These are phyloP conservation scores for Akabosia matsudoensis DNA, from an alignment of 1,140 invertebrate genomes.

Conservation along the genomic window DNA sequence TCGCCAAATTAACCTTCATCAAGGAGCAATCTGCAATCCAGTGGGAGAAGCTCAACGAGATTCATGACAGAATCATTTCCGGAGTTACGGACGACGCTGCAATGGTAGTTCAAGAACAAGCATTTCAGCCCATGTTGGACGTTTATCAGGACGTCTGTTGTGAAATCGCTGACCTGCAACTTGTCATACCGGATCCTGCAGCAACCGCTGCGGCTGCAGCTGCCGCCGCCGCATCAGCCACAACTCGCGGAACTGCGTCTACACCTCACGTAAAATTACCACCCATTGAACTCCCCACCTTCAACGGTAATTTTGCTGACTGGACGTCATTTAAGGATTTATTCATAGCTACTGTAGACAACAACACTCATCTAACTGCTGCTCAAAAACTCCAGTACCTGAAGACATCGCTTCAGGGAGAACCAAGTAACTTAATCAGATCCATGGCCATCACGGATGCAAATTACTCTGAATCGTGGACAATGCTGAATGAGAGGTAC, in stretches of 20 bases:
- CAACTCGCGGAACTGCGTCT: neutral
- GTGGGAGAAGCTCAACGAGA: neutral
- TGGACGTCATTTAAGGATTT: conserved; percentile 28
- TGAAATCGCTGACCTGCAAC: neutral
- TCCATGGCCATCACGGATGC: conserved; percentile 1
- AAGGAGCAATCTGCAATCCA: neutral
- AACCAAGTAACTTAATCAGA: neutral
- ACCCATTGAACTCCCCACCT: conserved; percentile 19
- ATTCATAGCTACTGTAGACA: conserved; percentile 15
- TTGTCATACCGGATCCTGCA: too few relatives aligned
- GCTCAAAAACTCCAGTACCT: conserved; percentile 27
- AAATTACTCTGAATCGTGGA: conserved; percentile 17
- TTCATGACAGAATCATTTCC: neutral
- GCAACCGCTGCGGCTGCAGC: neutral
- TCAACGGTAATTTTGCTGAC: neutral
- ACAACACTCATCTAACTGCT: conserved; percentile 1
- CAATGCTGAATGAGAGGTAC: conserved; percentile 9
- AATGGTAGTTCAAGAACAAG: neutral
- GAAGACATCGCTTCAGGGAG: conserved; percentile 29
- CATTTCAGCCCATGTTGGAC: neutral
- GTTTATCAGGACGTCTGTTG: neutral
- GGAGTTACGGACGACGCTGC: neutral
- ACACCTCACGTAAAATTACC: neutral
- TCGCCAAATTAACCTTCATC: neutral
- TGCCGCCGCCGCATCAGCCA: neutral